Percentiles rank a stretch among this genome's conserved stretches.
phyloP scores from a whole-genome alignment of 2,797 vertebrate genomes.

The Microtus obscurus region DNA sequence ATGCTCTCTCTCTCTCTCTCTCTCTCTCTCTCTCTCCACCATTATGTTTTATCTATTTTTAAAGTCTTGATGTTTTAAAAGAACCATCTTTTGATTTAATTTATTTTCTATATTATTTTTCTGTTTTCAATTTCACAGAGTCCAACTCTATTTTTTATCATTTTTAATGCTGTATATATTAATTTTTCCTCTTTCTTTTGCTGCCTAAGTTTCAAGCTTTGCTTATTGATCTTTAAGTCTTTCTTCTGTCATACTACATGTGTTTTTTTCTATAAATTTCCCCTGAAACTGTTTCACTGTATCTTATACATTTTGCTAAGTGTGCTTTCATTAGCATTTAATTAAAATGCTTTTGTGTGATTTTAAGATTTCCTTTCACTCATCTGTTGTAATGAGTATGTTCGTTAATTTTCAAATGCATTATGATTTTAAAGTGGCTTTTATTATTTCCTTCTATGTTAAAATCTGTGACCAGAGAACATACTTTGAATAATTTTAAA shows the following conservation, averaged over 20 bases:
- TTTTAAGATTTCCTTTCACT: slow-evolving; percentile 14
- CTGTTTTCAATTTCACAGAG: slow-evolving; percentile 32
- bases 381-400: background rate
- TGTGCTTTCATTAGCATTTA: slow-evolving; percentile 15
- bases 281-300: background rate
- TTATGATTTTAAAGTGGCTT: slow-evolving; percentile 24
- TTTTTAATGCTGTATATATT: background rate
- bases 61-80: background rate
- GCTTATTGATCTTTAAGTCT: slow-evolving; percentile 15
- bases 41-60: background rate
- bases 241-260: background rate
- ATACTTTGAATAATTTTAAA: slow-evolving; percentile 36
- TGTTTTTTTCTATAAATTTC: slow-evolving; percentile 27
- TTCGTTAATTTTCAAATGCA: slow-evolving; percentile 40
- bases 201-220: background rate
- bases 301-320: slow-evolving; percentile 40
- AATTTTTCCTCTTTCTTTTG: slow-evolving; percentile 11
- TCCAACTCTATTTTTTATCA: slow-evolving; percentile 1
- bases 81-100: background rate
- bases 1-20: too few species aligned
- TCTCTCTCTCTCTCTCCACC: too few species aligned
- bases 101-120: slow-evolving; percentile 46
- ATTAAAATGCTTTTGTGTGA: slow-evolving; percentile 12
- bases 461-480: slow-evolving; percentile 11
- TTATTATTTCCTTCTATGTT: slow-evolving; percentile 45